Conservation (phyloP, 2,113 vertebrate species). For the Corydoras maculifer region DNA sequence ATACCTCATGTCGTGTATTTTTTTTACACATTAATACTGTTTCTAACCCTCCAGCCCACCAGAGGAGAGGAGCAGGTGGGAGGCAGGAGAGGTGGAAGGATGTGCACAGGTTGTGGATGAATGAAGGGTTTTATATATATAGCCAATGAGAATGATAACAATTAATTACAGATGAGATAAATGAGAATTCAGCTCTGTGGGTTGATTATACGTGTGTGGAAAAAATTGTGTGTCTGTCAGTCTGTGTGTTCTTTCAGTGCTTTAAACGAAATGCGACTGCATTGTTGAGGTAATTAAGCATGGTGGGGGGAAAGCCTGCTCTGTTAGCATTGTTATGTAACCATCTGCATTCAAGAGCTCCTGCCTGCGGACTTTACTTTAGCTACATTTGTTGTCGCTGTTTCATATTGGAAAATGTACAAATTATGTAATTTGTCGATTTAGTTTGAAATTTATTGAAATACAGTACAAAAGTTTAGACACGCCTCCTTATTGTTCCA, state of each 20-base stretch:
- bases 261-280: conserved; percentile 1
- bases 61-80: conserved; percentile 10
- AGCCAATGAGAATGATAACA: conserved; percentile 29
- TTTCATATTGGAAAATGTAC: not conserved
- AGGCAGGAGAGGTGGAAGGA: conserved; percentile 14
- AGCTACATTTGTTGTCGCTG: not conserved
- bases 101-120: conserved; percentile 10
- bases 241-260: conserved; percentile 3
- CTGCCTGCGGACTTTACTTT: conserved; percentile 11
- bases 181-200: not conserved
- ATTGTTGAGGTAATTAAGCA: no score
- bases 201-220: not conserved
- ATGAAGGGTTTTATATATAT: conserved; percentile 29
- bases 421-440: no score
- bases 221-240: not conserved
- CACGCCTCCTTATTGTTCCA: no score
- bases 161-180: conserved; percentile 41
- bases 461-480: no score
- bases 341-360: conserved; percentile 26
- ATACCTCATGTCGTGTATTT: conserved; percentile 21
- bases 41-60: conserved; percentile 17
- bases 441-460: no score
- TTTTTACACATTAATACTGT: not conserved
- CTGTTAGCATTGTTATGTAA: conserved; percentile 32
- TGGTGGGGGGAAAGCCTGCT: no score